These are phyloP conservation scores for Hestina assimilis DNA, from an alignment of 1,140 invertebrate species.

Conservation along the genomic window DNA sequence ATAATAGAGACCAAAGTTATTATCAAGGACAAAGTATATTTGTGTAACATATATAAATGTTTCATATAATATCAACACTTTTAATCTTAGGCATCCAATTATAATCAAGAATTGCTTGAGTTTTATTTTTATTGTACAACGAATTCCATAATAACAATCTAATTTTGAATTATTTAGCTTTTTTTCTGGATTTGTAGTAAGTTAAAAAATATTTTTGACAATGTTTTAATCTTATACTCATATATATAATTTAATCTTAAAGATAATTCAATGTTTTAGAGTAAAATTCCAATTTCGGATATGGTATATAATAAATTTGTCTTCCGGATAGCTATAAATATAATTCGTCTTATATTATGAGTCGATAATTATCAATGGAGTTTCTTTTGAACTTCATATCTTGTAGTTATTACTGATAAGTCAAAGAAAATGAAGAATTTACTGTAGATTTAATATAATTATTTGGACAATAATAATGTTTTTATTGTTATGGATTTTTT, in stretches of 20 bases:
- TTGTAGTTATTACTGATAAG: conserved; percentile 32
- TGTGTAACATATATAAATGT: conserved; percentile 25
- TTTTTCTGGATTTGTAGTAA: too few relatives aligned
- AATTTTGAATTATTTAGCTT: background rate
- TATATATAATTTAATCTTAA: conserved; percentile 4
- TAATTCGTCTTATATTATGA: conserved; percentile 51
- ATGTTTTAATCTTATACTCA: conserved; percentile 1
- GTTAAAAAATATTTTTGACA: too few relatives aligned
- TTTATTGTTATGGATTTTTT: conserved; percentile 4
- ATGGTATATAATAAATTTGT: conserved; percentile 69
- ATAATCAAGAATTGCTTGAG: background rate
- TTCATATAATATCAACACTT: background rate
- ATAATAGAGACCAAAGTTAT: conserved; percentile 47
- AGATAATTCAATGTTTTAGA: conserved; percentile 27
- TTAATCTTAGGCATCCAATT: background rate
- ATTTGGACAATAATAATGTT: conserved; percentile 19
- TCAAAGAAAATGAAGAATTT: conserved; percentile 61
- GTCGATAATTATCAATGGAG: conserved; percentile 39
- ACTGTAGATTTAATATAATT: conserved; percentile 43
- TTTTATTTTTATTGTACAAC: background rate
- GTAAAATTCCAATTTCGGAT: conserved; percentile 31
- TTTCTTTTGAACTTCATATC: conserved; percentile 57
- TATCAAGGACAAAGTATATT: conserved; percentile 26
- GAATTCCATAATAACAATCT: background rate
- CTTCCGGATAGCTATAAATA: conserved; percentile 71